Base-by-base conservation (phyloP, 2,797 vertebrate species). In the Cheirogaleus major region DNA sequence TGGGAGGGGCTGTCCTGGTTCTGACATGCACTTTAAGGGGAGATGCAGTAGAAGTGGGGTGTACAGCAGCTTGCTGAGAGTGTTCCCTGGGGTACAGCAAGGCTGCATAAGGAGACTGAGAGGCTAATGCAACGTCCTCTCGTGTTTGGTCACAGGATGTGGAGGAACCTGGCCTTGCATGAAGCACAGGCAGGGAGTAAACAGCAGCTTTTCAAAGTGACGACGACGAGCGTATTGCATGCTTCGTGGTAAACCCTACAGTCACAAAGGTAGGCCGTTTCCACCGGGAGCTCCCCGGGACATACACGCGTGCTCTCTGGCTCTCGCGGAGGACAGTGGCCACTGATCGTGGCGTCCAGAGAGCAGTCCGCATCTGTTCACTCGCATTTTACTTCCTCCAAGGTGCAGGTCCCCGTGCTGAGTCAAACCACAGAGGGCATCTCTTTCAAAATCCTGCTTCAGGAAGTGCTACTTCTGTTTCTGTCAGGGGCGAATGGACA, bases 391-490 rank as follows among this genome's bases (percentile, higher is more conserved):
- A 27, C 85, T 75, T 94, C 81, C 93, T 86, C 32, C 59, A 3
- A 27, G 93, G 63, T 67, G 80, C 67, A 65, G n/a, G 89, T 13
- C 45, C 50, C 70, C 20, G 13, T 27, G 89, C 14, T 35, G 82
- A 35, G 63, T 72, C 7, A 65, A 92, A 96, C 97, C 97, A 13
- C 97, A 91, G 9, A 0, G 27, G 55, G 7, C 5, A n/a, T 45
- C 61, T 65, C 96, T 98, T 98, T 96, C 97, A 78, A 79, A 96
- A 96, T 10, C 86, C 73, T 2, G 89, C 89, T 80, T 92, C 59
- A 85, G 57, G 97, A 97, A 98, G 97, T 5, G 30, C 93, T 85
- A 90, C 50, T 98, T 50, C 96, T 95, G 81, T 80, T 95, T 96
- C 78, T 91, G 73, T 76, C 17, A 10, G 88, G 72, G 84, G 80